These are phyloP conservation scores for Drosophila malerkotliana DNA, from an alignment of 1,140 invertebrate genomes.

Conservation along the genomic window DNA sequence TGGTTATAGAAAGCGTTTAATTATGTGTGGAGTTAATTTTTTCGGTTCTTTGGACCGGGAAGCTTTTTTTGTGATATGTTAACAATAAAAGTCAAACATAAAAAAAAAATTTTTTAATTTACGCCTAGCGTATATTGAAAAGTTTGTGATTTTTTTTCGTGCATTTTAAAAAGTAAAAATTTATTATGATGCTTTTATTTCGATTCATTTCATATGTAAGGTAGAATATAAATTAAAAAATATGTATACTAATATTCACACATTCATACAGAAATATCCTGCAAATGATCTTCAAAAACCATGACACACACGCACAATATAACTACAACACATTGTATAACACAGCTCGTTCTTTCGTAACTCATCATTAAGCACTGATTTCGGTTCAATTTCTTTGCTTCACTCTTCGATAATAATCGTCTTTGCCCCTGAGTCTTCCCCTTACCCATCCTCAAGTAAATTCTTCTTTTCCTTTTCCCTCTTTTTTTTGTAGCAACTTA, in stretches of 20 bases:
- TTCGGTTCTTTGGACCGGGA: no score
- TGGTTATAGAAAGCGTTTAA: no score
- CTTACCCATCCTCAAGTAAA: slow-evolving; percentile 44
- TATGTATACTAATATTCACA: neutral
- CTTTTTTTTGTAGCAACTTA: slow-evolving; percentile 53
- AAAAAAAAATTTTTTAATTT: no score
- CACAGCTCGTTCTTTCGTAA: slow-evolving; percentile 56
- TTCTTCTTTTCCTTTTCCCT: slow-evolving; percentile 34
- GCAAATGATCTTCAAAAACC: neutral
- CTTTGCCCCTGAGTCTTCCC: slow-evolving; percentile 20
- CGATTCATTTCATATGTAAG: no score
- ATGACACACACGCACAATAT: slow-evolving; percentile 5
- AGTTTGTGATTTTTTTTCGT: no score
- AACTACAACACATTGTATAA: slow-evolving; percentile 49
- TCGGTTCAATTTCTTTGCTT: slow-evolving; percentile 68
- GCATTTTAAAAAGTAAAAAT: no score
- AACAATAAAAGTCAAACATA: no score
- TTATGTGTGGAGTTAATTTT: no score
- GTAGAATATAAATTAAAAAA: neutral
- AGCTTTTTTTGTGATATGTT: no score
- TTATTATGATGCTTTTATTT: no score
- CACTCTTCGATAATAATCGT: slow-evolving; percentile 70
- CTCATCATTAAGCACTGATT: slow-evolving; percentile 76
- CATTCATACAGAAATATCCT: slow-evolving; percentile 5
- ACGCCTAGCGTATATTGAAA: no score